A percentile compares a stretch with the other conserved stretches of the same genome.
phyloP scores from a whole-genome alignment of 2,797 vertebrate genomes.

The Vespertilio murinus region DNA sequence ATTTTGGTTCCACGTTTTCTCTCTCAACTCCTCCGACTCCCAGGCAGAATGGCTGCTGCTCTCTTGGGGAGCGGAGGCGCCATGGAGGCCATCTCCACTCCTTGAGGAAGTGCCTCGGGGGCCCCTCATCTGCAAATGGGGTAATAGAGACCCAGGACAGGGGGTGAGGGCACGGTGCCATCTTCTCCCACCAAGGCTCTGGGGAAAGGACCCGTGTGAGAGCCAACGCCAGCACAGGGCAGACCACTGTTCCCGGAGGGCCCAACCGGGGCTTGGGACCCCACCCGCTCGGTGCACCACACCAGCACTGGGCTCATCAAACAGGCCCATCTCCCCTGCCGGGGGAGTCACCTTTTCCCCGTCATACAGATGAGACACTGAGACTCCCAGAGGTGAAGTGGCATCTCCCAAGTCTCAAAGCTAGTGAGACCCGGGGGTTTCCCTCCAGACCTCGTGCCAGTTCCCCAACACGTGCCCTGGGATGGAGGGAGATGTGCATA shows the following conservation, averaged over 20 bases:
- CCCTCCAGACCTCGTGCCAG: neutral
- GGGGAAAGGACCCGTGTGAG: fast-evolving
- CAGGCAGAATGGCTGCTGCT: slow-evolving; percentile 78
- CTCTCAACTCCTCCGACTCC: slow-evolving; percentile 80
- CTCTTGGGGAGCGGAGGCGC: slow-evolving; percentile 69
- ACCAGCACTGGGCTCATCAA: neutral
- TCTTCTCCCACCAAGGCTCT: neutral
- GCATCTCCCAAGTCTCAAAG: neutral
- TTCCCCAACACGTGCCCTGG: fast-evolving
- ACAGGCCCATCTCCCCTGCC: neutral
- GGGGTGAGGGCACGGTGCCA: neutral
- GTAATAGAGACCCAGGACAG: neutral
- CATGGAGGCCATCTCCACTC: neutral
- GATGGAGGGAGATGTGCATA: neutral
- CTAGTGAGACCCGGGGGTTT: neutral
- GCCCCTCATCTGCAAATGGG: neutral
- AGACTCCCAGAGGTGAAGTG: neutral
- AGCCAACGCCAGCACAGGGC: neutral
- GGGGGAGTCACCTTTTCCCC: neutral
- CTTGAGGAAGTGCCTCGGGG: neutral
- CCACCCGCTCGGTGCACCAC: fast-evolving
- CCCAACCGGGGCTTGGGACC: neutral
- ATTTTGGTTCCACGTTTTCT: slow-evolving; percentile 83
- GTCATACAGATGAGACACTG: neutral
- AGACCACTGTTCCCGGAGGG: neutral